These are phyloP conservation scores for Chelonus insularis DNA, from an alignment of 1,140 invertebrate genomes.

Conservation along the genomic window DNA sequence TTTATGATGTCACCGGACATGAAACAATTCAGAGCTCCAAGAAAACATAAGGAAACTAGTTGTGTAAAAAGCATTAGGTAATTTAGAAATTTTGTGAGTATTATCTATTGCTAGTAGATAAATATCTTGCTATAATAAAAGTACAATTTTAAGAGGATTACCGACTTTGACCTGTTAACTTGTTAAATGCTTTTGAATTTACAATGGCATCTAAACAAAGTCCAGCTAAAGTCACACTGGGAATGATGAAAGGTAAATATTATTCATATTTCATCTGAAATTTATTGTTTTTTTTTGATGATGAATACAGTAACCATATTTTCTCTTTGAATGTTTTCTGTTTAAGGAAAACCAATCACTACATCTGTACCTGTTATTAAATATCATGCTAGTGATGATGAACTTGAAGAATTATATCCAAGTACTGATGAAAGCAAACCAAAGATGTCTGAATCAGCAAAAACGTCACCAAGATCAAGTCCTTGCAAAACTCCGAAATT, in stretches of 20 bases:
- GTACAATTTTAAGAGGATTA: too few species aligned
- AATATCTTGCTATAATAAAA: too few species aligned
- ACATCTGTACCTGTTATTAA: constrained; percentile 68
- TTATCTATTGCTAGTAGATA: too few species aligned
- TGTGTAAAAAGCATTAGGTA: too few species aligned
- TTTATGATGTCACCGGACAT: too few species aligned
- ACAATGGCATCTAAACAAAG: constrained; percentile 49
- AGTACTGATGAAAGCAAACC: constrained; percentile 65
- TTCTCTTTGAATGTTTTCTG: too few species aligned
- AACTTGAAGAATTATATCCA: constrained; percentile 69
- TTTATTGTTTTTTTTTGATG: constrained; percentile 18
- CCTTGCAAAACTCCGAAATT: constrained; percentile 43
- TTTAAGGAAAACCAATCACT: constrained; percentile 68
- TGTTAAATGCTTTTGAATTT: too few species aligned
- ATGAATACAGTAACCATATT: constrained; percentile 36
- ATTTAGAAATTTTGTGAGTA: too few species aligned
- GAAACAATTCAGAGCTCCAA: too few species aligned
- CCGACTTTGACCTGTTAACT: too few species aligned
- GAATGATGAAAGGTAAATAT: constrained; percentile 52
- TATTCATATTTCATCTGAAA: constrained; percentile 7
- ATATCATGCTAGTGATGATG: constrained; percentile 73
- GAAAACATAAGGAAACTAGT: too few species aligned
- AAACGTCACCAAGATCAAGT: constrained; percentile 37
- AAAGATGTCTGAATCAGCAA: constrained; percentile 58
- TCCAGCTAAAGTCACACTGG: constrained; percentile 51